These are phyloP conservation scores for Vidua chalybeata DNA, from an alignment of 2,113 vertebrate species.

Conservation along the genomic window DNA sequence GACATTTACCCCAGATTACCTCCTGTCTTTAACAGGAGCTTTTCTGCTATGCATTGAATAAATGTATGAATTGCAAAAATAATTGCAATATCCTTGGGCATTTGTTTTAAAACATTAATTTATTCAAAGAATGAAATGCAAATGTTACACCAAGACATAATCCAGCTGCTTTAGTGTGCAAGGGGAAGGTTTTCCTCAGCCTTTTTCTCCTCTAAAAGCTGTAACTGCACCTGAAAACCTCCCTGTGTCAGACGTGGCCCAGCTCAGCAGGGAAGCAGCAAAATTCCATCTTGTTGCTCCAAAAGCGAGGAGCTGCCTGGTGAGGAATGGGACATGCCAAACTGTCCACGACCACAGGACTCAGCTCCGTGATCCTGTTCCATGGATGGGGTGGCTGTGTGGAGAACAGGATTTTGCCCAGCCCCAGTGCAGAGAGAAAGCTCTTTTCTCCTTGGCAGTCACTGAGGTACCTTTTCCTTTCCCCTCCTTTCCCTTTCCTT, in stretches of 20 bases:
- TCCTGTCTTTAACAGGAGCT: background rate
- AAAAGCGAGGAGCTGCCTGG: background rate
- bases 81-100: background rate
- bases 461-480: background rate
- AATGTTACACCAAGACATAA: background rate
- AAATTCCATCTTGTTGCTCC: background rate
- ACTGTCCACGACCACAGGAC: rapidly evolving
- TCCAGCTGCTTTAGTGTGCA: background rate
- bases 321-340: background rate
- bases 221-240: background rate
- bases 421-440: background rate
- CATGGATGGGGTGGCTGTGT: rapidly evolving
- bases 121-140: background rate
- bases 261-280: background rate
- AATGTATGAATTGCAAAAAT: background rate
- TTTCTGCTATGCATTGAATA: background rate
- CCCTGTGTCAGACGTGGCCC: background rate
- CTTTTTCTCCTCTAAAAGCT: background rate
- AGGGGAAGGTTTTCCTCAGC: background rate
- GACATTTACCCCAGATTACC: background rate
- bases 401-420: background rate
- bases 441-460: background rate
- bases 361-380: background rate
- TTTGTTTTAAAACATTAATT: background rate
- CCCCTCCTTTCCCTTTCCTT: background rate